Percentiles rank a stretch among this genome's conserved stretches.
phyloP scores from a whole-genome alignment of 2,888 invertebrate species.

The Pheosia gnoma region DNA sequence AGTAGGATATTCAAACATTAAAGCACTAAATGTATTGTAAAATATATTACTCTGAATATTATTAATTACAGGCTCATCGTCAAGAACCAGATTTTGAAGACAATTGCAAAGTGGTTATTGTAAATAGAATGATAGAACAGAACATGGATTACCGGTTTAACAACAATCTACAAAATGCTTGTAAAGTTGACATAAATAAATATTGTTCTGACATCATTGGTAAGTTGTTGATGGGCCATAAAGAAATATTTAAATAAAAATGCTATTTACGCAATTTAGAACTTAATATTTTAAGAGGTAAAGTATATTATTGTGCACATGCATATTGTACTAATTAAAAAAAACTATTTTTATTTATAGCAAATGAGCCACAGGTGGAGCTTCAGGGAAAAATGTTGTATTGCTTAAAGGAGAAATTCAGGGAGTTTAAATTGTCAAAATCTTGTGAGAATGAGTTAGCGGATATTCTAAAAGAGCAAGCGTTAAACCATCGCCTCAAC shows the following conservation, averaged over 20 bases:
- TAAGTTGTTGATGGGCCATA: constrained; percentile 41
- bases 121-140: constrained; percentile 94
- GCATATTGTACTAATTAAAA: not conserved
- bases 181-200: constrained; percentile 91
- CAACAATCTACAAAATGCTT: constrained; percentile 91
- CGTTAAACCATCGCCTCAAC: constrained; percentile 95
- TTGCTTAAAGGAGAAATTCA: constrained; percentile 92
- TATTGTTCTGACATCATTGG: constrained; percentile 77
- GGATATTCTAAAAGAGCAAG: constrained; percentile 92
- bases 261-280: not conserved
- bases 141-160: constrained; percentile 96
- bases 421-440: constrained; percentile 88
- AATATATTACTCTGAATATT: not conserved
- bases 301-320: too few species aligned
- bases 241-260: not conserved
- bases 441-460: constrained; percentile 93
- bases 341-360: constrained; percentile 49
- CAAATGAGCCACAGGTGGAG: constrained; percentile 85
- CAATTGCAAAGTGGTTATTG: constrained; percentile 92
- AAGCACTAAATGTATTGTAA: not conserved
- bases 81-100: constrained; percentile 91
- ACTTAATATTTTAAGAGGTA: not conserved
- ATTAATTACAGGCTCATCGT: constrained; percentile 85
- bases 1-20: not conserved
- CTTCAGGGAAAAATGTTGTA: constrained; percentile 92